Base-by-base conservation (phyloP, 1,140 invertebrate species). In the Hyles euphorbiae region DNA sequence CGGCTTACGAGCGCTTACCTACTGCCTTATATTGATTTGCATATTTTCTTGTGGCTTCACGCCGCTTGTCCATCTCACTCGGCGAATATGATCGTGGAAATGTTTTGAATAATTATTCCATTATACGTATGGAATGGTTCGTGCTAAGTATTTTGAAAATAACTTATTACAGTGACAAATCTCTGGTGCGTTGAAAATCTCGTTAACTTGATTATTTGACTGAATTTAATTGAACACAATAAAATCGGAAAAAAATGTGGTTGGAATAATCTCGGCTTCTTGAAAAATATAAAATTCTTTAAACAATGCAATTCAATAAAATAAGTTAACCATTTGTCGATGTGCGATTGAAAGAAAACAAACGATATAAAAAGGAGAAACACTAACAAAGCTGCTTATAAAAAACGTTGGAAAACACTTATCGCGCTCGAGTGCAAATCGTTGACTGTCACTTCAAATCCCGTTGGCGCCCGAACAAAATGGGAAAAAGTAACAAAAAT, bases 1-100 rank as follows among this genome's bases (percentile, higher is more conserved):
- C 74, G 81, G 83, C 81, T 87, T 87, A 86, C 76, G 74, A 82
- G 68, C 78, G 83, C 81, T 88, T 88, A 88, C 85, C 83, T 83
- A 87, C 79, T 87, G 82, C 82, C 83, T 87, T 87, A 83, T 74
- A 76, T 65, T 68, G 67, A 88, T 88, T 88, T 84, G 78, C 86
- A 88, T 88, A 88, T 87, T 88, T 87, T 86, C 81, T 83, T 86
- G 75, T 73, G 76, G 80, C 73, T 80, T 81, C 76, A 64, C 70
- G 67, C 60, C 61, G 66, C 55, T 59, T 59, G 63, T 45, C 68
- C 70, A 51, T 44, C 45, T 53, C 32, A 22, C 22, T 22, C 12
- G 11, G 22, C n/a, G 34, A 52, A 52, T 52, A 52, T 52, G 50
- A 9, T 52, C 9, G 32, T 34, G 34, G 32, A 52, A 52, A 52